Evolutionary conservation across 1,140 invertebrate species (phyloP).

Genomic region (Drosophila oshimai): DNA sequence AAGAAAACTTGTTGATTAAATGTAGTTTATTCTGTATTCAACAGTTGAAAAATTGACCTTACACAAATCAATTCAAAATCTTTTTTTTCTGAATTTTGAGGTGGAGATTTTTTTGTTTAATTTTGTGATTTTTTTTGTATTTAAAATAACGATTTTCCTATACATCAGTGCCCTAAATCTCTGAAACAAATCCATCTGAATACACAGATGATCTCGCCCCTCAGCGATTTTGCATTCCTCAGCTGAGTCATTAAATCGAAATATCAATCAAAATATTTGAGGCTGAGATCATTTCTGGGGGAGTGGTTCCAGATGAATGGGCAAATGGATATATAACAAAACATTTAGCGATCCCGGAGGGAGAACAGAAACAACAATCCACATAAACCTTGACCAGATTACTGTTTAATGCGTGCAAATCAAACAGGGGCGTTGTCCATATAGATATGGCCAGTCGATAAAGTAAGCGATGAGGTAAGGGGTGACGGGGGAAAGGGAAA

Average conservation of each 20-base stretch:
- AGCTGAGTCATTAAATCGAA: constrained; percentile 44
- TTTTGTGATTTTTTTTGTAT: background rate
- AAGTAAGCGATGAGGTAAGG: constrained; percentile 1
- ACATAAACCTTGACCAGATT: constrained; percentile 75
- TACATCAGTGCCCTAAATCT: background rate
- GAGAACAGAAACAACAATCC: constrained; percentile 10
- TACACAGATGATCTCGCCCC: background rate
- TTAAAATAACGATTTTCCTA: background rate
- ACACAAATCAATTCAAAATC: too few species aligned
- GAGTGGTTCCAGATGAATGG: constrained; percentile 15
- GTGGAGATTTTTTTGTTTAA: background rate
- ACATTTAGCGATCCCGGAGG: constrained; percentile 17
- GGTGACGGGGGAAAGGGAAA: background rate
- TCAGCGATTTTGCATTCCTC: constrained; percentile 2
- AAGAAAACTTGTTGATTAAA: too few species aligned
- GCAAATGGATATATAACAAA: constrained; percentile 57
- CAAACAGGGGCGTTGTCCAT: constrained; percentile 57
- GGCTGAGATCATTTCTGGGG: constrained; percentile 10
- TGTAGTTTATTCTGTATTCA: too few species aligned
- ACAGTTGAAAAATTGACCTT: too few species aligned
- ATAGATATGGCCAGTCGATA: constrained; percentile 56
- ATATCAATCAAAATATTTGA: constrained; percentile 49
- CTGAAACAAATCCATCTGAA: background rate
- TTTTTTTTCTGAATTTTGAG: too few species aligned
- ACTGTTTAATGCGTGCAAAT: constrained; percentile 72